phyloP scores from a whole-genome alignment of 2,797 vertebrate species.

The Gallinago stenura region DNA sequence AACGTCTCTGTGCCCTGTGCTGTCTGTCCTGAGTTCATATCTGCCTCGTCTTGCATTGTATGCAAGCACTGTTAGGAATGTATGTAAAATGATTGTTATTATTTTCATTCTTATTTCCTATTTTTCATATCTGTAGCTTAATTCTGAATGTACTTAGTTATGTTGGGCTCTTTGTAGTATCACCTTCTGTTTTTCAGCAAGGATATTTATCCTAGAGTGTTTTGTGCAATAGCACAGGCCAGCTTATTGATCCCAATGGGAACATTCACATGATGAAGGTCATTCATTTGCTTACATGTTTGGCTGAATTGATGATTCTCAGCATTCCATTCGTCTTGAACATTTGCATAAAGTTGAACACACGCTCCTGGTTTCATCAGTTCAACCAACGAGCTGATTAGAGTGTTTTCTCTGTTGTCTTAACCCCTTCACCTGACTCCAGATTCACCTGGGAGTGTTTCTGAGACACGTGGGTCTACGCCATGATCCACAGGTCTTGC shows the following conservation, averaged over 20 bases:
- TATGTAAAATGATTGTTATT: background rate
- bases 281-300: background rate
- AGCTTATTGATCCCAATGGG: background rate
- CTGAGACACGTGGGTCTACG: background rate
- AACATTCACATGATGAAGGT: background rate
- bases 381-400: background rate
- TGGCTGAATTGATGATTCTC: background rate
- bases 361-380: background rate
- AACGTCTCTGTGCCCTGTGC: background rate
- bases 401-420: background rate
- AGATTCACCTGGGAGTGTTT: background rate
- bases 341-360: background rate
- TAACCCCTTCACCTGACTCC: background rate
- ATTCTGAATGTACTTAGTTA: background rate
- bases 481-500: background rate
- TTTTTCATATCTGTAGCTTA: background rate
- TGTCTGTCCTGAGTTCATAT: background rate
- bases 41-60: background rate
- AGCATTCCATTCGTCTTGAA: background rate
- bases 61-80: background rate
- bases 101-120: background rate
- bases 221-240: background rate
- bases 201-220: background rate
- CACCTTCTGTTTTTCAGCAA: background rate
- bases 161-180: background rate